A percentile compares a stretch with the other conserved stretches of the same genome.
These are phyloP conservation scores for Cyphomyrus plagiostoma DNA, from an alignment of 2,113 vertebrate species.

Conservation along the genomic window DNA sequence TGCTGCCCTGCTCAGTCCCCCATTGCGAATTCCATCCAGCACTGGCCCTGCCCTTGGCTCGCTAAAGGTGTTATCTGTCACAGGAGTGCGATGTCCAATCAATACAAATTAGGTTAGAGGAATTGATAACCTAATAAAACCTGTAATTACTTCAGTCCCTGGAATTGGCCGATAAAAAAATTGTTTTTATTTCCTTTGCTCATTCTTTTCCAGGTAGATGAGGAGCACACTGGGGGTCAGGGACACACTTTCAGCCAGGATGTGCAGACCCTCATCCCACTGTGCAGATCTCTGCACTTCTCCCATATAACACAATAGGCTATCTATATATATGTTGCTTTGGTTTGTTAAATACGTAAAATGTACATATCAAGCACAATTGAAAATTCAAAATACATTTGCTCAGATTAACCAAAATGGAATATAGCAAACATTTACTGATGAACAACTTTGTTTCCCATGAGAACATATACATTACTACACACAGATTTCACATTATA, in stretches of 20 bases:
- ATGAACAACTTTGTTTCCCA: background rate
- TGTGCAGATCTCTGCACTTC: background rate
- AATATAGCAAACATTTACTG: too few relatives aligned
- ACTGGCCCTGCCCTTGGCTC: background rate
- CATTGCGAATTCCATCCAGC: background rate
- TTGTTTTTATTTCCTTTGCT: conserved; percentile 20
- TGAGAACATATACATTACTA: background rate
- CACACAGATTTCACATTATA: background rate
- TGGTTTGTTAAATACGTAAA: too few relatives aligned
- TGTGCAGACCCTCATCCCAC: too few relatives aligned
- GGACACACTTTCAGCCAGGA: background rate
- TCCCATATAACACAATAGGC: background rate
- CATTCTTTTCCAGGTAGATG: conserved; percentile 7
- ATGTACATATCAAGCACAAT: background rate
- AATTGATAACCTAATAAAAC: conserved; percentile 43
- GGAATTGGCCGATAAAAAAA: conserved; percentile 33
- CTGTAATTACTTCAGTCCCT: conserved; percentile 37
- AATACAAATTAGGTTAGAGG: conserved; percentile 38
- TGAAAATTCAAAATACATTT: background rate
- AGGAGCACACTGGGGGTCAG: background rate
- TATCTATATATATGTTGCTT: too few relatives aligned
- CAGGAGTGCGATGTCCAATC: conserved; percentile 33
- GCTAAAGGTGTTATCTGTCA: conserved; percentile 28
- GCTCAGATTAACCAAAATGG: conserved; percentile 24
- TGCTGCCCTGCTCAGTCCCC: background rate